phyloP scores from a whole-genome alignment of 2,113 vertebrate species.

The Serinus canaria region DNA sequence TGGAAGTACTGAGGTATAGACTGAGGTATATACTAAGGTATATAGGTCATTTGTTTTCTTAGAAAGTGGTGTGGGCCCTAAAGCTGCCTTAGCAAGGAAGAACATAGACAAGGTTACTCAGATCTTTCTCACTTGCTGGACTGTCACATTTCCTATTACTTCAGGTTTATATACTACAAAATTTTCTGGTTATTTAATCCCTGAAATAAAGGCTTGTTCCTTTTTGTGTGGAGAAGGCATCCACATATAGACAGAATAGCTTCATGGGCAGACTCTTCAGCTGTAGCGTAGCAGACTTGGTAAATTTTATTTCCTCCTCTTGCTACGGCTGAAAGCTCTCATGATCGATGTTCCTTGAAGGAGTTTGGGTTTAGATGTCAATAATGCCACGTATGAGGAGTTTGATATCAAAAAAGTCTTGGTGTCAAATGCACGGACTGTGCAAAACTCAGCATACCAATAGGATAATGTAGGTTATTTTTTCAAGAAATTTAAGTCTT shows the following conservation, averaged over 20 bases:
- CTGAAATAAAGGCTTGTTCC: neutral
- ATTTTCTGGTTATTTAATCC: neutral
- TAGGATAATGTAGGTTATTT: neutral
- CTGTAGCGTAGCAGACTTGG: neutral
- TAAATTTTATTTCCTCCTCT: neutral
- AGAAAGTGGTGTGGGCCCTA: neutral
- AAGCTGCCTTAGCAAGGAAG: neutral
- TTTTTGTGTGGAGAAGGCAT: neutral
- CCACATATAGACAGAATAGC: neutral
- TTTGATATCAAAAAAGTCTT: neutral
- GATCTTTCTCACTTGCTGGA: neutral
- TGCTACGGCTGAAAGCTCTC: neutral
- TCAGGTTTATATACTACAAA: neutral
- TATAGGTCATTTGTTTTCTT: neutral
- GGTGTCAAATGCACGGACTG: neutral
- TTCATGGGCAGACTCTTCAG: neutral
- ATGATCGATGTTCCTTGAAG: neutral
- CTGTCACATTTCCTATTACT: neutral
- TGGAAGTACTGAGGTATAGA: neutral
- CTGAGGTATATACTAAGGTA: neutral
- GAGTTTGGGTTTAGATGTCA: neutral
- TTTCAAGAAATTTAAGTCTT: neutral
- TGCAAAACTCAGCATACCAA: neutral
- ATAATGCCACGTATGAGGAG: neutral
- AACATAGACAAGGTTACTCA: neutral